Conservation (phyloP, 1,140 invertebrate genomes). For the Ips typographus region DNA sequence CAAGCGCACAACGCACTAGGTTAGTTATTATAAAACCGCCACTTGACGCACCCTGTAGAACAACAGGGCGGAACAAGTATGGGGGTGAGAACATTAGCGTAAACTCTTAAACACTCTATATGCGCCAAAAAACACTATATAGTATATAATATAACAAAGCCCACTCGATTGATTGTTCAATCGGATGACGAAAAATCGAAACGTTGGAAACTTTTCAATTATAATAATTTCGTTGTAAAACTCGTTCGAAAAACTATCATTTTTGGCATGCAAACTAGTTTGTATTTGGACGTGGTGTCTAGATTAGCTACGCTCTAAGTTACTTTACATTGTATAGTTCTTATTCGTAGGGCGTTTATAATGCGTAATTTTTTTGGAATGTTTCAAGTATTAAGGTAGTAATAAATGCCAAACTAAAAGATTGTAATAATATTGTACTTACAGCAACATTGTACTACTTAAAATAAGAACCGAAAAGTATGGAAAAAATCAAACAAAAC, state of each 20-base stretch:
- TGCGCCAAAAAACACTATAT: too few species aligned
- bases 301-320: conserved; percentile 17
- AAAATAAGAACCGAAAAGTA: neutral
- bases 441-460: conserved; percentile 15
- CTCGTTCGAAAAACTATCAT: conserved; percentile 24
- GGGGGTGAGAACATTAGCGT: too few species aligned
- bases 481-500: too few species aligned
- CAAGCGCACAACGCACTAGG: conserved; percentile 40
- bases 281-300: conserved; percentile 33
- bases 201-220: too few species aligned
- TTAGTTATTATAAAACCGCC: conserved; percentile 18
- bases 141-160: too few species aligned
- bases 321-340: conserved; percentile 30
- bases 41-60: neutral
- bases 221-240: conserved; percentile 27
- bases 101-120: too few species aligned
- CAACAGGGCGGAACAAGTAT: neutral
- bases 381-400: neutral
- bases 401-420: too few species aligned
- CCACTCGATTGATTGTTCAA: too few species aligned
- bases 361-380: neutral
- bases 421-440: conserved; percentile 18
- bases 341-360: conserved; percentile 18
- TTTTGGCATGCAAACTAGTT: conserved; percentile 34
- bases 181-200: too few species aligned